These are phyloP conservation scores for Drosophila testacea DNA, from an alignment of 2,888 invertebrate species.

Conservation along the genomic window DNA sequence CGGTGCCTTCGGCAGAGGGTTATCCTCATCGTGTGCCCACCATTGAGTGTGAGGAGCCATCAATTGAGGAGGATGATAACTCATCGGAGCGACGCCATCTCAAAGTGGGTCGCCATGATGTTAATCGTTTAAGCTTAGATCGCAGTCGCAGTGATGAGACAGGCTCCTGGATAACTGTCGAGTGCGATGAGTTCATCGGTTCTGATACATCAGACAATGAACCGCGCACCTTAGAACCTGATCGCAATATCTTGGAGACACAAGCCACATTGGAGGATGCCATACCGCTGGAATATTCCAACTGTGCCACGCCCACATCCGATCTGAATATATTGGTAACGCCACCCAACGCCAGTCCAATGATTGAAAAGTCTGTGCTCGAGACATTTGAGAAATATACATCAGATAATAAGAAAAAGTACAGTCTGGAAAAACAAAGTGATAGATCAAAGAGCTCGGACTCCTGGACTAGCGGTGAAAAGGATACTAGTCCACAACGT, in stretches of 20 bases:
- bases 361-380: slow-evolving; percentile 86
- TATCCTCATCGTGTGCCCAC: slow-evolving; percentile 84
- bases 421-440: slow-evolving; percentile 86
- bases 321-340: slow-evolving; percentile 87
- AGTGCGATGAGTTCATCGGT: slow-evolving; percentile 89
- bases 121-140: slow-evolving; percentile 83
- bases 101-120: slow-evolving; percentile 80
- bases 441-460: slow-evolving; percentile 91
- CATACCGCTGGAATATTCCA: slow-evolving; percentile 86
- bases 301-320: slow-evolving; percentile 83
- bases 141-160: slow-evolving; percentile 89
- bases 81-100: slow-evolving; percentile 82
- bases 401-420: slow-evolving; percentile 86
- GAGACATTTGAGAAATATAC: slow-evolving; percentile 82
- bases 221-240: slow-evolving; percentile 82
- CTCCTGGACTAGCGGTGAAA: slow-evolving; percentile 93
- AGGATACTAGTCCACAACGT: slow-evolving; percentile 88
- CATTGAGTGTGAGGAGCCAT: slow-evolving; percentile 85
- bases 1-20: slow-evolving; percentile 70
- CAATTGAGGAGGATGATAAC: slow-evolving; percentile 84
- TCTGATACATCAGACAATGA: slow-evolving; percentile 88
- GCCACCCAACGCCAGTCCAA: slow-evolving; percentile 88
- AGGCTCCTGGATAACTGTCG: slow-evolving; percentile 89
- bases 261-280: slow-evolving; percentile 88
- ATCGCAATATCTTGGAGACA: slow-evolving; percentile 85